Evolutionary conservation across 2,888 invertebrate genomes (phyloP).

Genomic region (Phortica magna): DNA sequence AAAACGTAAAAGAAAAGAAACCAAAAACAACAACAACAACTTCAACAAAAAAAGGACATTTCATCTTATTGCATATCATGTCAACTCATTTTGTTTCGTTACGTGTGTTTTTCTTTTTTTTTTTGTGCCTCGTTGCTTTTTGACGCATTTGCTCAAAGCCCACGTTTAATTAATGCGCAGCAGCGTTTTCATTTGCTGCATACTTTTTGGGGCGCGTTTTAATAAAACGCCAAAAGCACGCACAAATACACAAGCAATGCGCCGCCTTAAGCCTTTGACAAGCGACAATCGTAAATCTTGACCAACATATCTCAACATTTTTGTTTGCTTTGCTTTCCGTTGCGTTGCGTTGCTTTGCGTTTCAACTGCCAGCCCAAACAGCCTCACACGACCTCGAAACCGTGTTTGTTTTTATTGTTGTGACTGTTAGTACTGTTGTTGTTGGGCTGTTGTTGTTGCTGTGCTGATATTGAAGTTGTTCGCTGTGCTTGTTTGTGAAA

Average conservation of each 20-base stretch:
- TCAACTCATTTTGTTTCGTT: neutral
- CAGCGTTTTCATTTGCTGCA: neutral
- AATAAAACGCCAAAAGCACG: constrained; percentile 6
- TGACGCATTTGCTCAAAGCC: neutral
- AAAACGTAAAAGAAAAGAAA: neutral
- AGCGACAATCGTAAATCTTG: constrained; percentile 74
- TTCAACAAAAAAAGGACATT: neutral
- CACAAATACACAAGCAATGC: constrained; percentile 35
- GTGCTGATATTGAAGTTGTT: constrained; percentile 13
- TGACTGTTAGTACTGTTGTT: no score
- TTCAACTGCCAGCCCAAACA: no score
- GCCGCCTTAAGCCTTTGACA: constrained; percentile 73
- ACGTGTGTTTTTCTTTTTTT: neutral
- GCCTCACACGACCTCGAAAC: no score
- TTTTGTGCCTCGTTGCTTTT: neutral
- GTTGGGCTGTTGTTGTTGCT: constrained; percentile 42
- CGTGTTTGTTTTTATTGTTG: no score
- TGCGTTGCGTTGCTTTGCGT: no score
- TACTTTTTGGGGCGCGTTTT: neutral
- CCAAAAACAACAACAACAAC: neutral
- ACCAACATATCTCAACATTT: constrained; percentile 68
- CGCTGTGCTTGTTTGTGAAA: constrained; percentile 1
- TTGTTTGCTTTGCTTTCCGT: constrained; percentile 54
- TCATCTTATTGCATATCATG: neutral
- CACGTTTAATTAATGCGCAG: neutral